Base-by-base conservation (phyloP, 92 coral and sea anemone genomes). In the Micromussa lordhowensis region DNA sequence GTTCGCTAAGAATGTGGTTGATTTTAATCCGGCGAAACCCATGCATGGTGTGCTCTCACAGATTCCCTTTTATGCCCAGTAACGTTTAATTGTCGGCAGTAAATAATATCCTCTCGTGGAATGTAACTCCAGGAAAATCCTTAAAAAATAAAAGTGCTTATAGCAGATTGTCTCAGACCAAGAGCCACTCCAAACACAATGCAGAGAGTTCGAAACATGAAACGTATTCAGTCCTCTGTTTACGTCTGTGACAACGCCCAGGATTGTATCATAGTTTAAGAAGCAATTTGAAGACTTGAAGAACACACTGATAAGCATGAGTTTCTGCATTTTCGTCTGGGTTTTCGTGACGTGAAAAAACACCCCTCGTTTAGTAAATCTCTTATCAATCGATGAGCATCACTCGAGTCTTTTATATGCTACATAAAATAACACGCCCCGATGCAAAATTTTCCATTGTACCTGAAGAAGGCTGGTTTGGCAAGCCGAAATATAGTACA, bases 191-290 rank as follows among this genome's bases (percentile, higher is more conserved):
- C 61, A 55, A 55, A 55, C 15, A 30, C 30, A 16, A 55, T 24
- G 18, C 9, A 63, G 4, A 11, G n/a, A 26, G 71, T 13, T 66
- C 32, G 71, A 66, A 28, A 66, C 34, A 28, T 66, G 32, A 66
- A 26, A 66, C 71, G 34, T 0, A 10, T 26, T 10, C 32, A 66
- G 16, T 26, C 34, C 12, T 28, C 34, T 28, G 71, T 26, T 66
- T 66, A 66, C 71, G 71, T 66, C 71, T 66, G 71, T n/a, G 29
- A 66, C 71, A 66, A 66, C 71, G n/a, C 71, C 71, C 71, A 66
- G 34, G 71, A 66, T 10, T 28, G 34, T 12, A 2, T 64, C 0
- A 24, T 26, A 64, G n/a, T n/a, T n/a, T n/a, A 24, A 3, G 70
- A 61, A 61, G 28, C 22, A 61, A 28, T n/a, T n/a, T n/a, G n/a